Conservation (phyloP, 2,113 vertebrate genomes). For the Mohoua ochrocephala region DNA sequence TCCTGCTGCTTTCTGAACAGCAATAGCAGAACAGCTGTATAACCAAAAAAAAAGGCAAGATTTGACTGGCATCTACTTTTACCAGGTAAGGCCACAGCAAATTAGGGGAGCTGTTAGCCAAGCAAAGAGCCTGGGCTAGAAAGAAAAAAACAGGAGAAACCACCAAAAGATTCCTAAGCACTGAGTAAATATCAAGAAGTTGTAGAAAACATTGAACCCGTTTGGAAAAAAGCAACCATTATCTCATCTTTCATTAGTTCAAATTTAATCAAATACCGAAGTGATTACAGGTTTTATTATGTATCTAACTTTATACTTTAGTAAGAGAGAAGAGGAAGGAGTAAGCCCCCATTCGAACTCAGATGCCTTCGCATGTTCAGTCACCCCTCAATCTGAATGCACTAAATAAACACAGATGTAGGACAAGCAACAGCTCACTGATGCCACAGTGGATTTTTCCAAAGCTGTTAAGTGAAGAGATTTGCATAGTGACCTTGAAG, state of each 20-base stretch:
- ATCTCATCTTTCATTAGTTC: neutral
- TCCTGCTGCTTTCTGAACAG: neutral
- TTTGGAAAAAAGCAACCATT: neutral
- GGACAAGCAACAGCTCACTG: neutral
- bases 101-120: neutral
- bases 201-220: neutral
- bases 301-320: neutral
- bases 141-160: neutral
- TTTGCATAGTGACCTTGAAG: neutral
- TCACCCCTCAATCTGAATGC: neutral
- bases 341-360: neutral
- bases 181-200: neutral
- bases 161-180: neutral
- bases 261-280: neutral
- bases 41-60: neutral
- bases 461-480: neutral
- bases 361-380: neutral
- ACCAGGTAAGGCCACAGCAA: neutral
- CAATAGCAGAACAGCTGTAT: neutral
- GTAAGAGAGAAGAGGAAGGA: neutral
- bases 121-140: neutral
- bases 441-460: neutral
- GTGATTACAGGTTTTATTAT: neutral
- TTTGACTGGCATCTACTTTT: neutral
- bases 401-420: neutral